These are phyloP conservation scores for Diploptera punctata DNA, from an alignment of 2,888 invertebrate genomes.

Conservation along the genomic window DNA sequence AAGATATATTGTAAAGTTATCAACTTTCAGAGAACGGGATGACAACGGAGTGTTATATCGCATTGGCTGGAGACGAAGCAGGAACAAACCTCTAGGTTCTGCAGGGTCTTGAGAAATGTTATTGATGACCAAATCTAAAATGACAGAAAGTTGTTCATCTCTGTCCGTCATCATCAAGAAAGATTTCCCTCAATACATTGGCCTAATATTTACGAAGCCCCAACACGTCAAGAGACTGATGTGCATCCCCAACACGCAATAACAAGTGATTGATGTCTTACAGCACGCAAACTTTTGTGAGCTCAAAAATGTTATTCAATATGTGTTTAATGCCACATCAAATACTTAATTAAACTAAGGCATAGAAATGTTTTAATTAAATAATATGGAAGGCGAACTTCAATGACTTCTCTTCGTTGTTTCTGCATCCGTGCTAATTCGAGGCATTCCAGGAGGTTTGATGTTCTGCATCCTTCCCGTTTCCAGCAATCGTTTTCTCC, in stretches of 20 bases:
- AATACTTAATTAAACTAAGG: too few relatives aligned
- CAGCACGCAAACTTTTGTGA: constrained; percentile 3
- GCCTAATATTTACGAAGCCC: constrained; percentile 20
- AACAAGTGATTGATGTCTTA: constrained; percentile 3
- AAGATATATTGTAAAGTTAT: too few relatives aligned
- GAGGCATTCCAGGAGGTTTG: too few relatives aligned
- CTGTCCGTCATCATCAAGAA: constrained; percentile 45
- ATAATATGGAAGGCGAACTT: too few relatives aligned
- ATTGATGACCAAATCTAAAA: constrained; percentile 57
- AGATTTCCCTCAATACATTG: constrained; percentile 41
- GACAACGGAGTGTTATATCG: constrained; percentile 33
- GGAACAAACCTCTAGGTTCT: constrained; percentile 7
- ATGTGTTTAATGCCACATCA: too few relatives aligned
- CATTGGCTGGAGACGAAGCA: not conserved
- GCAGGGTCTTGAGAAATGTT: constrained; percentile 44
- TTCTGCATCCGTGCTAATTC: too few relatives aligned
- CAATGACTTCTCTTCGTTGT: too few relatives aligned
- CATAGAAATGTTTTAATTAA: too few relatives aligned
- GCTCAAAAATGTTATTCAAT: too few relatives aligned
- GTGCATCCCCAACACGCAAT: not conserved
- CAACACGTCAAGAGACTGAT: constrained; percentile 5
- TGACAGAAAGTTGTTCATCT: constrained; percentile 55
- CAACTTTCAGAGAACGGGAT: too few relatives aligned
- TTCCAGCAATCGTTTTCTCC: too few relatives aligned
- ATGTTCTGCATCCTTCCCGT: too few relatives aligned